Percentiles rank a stretch among this genome's conserved stretches.
Evolutionary conservation across 1,140 invertebrate species (phyloP).

Genomic region (Xylocopa sonorina): DNA sequence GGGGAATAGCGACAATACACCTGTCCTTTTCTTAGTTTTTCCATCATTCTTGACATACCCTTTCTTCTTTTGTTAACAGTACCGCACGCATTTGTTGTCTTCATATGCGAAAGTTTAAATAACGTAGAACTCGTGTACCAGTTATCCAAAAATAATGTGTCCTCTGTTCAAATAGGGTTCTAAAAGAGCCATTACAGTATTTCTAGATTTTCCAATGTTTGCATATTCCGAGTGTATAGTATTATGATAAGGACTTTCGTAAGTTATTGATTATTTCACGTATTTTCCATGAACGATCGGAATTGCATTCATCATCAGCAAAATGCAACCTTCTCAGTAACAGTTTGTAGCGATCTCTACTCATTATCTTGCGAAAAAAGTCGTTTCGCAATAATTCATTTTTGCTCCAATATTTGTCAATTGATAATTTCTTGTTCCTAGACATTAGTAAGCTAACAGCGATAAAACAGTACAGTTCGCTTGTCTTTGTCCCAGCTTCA

Average conservation of each 20-base stretch:
- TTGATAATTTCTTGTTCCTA: constrained; percentile 19
- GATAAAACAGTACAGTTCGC: constrained; percentile 19
- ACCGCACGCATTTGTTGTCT: too few relatives aligned
- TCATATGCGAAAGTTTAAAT: constrained; percentile 50
- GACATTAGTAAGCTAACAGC: constrained; percentile 13
- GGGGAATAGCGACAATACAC: too few relatives aligned
- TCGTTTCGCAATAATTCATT: constrained; percentile 49
- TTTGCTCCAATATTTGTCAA: constrained; percentile 57
- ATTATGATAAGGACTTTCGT: constrained; percentile 45
- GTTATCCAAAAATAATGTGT: constrained; percentile 50
- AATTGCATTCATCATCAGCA: constrained; percentile 20
- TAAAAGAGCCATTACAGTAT: constrained; percentile 57
- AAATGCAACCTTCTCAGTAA: constrained; percentile 60
- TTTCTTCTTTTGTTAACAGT: too few relatives aligned
- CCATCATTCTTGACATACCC: too few relatives aligned
- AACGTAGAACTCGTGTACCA: constrained; percentile 60
- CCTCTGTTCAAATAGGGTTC: constrained; percentile 53
- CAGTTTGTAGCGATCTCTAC: constrained; percentile 40
- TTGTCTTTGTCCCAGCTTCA: neutral
- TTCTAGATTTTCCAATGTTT: constrained; percentile 29
- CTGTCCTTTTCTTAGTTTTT: too few relatives aligned
- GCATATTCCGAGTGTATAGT: neutral
- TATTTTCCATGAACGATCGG: constrained; percentile 33
- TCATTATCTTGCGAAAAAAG: constrained; percentile 57
- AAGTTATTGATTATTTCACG: constrained; percentile 45